Conservation (phyloP, 2,888 invertebrate genomes). For the Cyrtodaria siliqua region DNA sequence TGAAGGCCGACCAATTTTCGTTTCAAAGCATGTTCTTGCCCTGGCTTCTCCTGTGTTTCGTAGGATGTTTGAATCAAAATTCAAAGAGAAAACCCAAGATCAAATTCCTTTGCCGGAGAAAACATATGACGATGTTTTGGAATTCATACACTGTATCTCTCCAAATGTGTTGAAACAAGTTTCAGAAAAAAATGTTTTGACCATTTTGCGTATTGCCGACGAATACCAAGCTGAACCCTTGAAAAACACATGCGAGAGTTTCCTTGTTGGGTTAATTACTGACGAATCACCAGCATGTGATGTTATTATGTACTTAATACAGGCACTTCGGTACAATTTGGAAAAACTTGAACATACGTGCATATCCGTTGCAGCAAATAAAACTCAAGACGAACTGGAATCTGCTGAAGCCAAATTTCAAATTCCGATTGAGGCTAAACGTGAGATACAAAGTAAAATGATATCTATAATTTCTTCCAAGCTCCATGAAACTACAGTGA, state of each 20-base stretch:
- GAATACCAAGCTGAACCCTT: not conserved
- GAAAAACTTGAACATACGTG: not conserved
- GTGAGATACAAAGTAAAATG: too few relatives aligned
- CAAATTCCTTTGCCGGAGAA: constrained; percentile 62
- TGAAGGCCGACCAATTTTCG: constrained; percentile 67
- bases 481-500: too few relatives aligned
- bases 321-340: not conserved
- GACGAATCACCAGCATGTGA: not conserved
- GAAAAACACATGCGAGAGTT: not conserved
- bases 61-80: constrained; percentile 69
- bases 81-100: constrained; percentile 61
- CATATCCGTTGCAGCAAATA: not conserved
- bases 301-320: not conserved
- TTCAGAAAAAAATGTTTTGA: too few relatives aligned
- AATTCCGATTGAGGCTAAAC: too few relatives aligned
- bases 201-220: not conserved
- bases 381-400: not conserved
- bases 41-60: constrained; percentile 73
- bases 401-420: too few relatives aligned
- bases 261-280: not conserved
- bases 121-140: constrained; percentile 80
- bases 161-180: constrained; percentile 56
- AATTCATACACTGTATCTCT: constrained; percentile 84
- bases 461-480: too few relatives aligned
- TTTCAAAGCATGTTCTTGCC: constrained; percentile 69